These are phyloP conservation scores for Phalacrocorax carbo DNA, from an alignment of 2,113 vertebrate genomes.

Conservation along the genomic window DNA sequence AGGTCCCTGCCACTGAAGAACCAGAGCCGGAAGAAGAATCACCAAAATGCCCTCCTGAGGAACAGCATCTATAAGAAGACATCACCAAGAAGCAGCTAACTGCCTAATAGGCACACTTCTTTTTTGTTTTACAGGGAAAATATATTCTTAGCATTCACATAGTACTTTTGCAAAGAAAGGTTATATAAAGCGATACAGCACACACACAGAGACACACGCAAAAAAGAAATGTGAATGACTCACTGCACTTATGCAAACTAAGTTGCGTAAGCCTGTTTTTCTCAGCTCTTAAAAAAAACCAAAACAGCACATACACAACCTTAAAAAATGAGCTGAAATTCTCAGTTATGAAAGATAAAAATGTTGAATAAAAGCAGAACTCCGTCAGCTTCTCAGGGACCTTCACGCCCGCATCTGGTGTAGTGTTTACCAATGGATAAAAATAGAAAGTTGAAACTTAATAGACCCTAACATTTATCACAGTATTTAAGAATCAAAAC, in stretches of 20 bases:
- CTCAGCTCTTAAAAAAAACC: constrained; percentile 22
- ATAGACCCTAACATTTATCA: constrained; percentile 43
- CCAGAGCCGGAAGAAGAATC: not conserved
- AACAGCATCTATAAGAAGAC: not conserved
- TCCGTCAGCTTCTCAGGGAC: constrained; percentile 30
- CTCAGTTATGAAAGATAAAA: constrained; percentile 52
- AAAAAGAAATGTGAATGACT: constrained; percentile 64
- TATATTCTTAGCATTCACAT: constrained; percentile 4
- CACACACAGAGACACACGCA: constrained; percentile 1
- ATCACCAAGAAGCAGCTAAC: not conserved
- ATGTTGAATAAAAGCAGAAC: constrained; percentile 64
- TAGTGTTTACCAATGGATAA: constrained; percentile 31
- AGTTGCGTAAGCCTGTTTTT: constrained; percentile 67
- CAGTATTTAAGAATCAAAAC: constrained; percentile 40
- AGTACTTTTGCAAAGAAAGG: constrained; percentile 22
- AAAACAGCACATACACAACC: constrained; percentile 27
- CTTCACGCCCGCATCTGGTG: constrained; percentile 42
- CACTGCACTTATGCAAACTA: constrained; percentile 66
- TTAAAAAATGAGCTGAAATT: constrained; percentile 23
- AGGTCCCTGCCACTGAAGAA: not conserved
- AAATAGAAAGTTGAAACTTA: constrained; percentile 58
- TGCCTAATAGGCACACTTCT: not conserved
- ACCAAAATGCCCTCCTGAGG: not conserved
- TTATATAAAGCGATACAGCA: constrained; percentile 51
- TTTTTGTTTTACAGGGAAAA: not conserved